Conservation (phyloP, 2,888 invertebrate species). For the Chrysolina haemoptera region DNA sequence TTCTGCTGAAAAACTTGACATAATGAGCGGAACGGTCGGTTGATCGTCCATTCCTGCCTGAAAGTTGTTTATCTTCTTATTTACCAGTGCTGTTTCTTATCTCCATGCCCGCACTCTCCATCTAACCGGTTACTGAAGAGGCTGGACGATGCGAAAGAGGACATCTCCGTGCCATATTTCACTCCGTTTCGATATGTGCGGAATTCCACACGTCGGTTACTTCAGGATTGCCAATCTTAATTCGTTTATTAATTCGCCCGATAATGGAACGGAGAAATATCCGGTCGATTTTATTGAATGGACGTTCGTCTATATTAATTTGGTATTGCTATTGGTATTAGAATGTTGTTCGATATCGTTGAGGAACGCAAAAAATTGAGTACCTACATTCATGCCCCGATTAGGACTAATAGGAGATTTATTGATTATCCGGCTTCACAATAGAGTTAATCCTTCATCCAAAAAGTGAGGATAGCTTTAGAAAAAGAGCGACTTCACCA, state of each 20-base stretch:
- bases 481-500: too few relatives aligned
- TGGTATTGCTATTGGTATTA: too few relatives aligned
- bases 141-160: conserved; percentile 12
- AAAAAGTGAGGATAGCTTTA: too few relatives aligned
- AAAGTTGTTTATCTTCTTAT: conserved; percentile 40
- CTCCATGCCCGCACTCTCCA: conserved; percentile 31
- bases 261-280: too few relatives aligned
- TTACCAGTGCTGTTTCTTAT: conserved; percentile 38
- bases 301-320: too few relatives aligned
- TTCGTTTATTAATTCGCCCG: not conserved
- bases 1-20: conserved; percentile 6
- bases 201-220: not conserved
- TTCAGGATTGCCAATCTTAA: not conserved
- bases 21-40: conserved; percentile 36
- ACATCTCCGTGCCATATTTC: conserved; percentile 36
- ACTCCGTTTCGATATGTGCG: conserved; percentile 15
- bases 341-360: too few relatives aligned
- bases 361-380: too few relatives aligned
- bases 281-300: too few relatives aligned
- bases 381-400: too few relatives aligned
- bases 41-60: conserved; percentile 22
- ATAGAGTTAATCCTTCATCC: too few relatives aligned
- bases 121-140: conserved; percentile 40
- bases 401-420: too few relatives aligned
- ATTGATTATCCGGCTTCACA: too few relatives aligned